phyloP scores from a whole-genome alignment of 2,888 invertebrate genomes.

The Agonopterix arenella region DNA sequence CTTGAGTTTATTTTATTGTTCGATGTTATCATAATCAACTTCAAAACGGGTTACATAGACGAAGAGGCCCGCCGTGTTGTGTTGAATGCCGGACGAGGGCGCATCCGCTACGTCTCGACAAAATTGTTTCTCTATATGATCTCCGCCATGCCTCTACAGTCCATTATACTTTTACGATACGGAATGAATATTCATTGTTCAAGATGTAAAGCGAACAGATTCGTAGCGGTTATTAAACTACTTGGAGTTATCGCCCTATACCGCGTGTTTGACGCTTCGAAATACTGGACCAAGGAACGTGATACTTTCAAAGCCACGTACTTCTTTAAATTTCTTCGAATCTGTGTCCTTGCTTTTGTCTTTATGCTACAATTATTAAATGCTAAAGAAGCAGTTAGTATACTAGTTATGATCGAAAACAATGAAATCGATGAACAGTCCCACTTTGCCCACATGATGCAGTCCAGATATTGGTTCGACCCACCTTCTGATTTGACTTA shows the following conservation, averaged over 20 bases:
- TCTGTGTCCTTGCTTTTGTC: conserved; percentile 19
- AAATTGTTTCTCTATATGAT: conserved; percentile 26
- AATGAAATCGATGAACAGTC: conserved; percentile 7
- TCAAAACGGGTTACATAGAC: conserved; percentile 24
- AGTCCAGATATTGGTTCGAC: conserved; percentile 4
- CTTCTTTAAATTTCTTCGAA: conserved; percentile 21
- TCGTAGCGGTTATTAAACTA: conserved; percentile 17
- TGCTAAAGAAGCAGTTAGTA: conserved; percentile 14
- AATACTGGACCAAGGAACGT: conserved; percentile 16
- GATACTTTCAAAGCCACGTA: conserved; percentile 9
- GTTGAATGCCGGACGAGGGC: conserved; percentile 15
- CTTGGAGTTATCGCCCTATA: conserved; percentile 17
- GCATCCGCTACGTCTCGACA: conserved; percentile 23
- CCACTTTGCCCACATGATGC: conserved; percentile 6
- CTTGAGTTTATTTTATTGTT: conserved; percentile 19
- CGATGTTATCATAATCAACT: conserved; percentile 21
- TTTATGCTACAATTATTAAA: conserved; percentile 22
- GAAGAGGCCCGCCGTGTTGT: conserved; percentile 15
- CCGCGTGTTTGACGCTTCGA: conserved; percentile 22
- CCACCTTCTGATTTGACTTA: conserved; percentile 2
- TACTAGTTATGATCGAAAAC: conserved; percentile 12
- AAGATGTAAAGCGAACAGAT: conserved; percentile 21
- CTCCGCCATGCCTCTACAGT: conserved; percentile 26
- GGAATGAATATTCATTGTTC: conserved; percentile 18
- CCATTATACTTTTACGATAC: conserved; percentile 23